Conservation (phyloP, 2,888 invertebrate species). For the Leptinotarsa peninsularis region DNA sequence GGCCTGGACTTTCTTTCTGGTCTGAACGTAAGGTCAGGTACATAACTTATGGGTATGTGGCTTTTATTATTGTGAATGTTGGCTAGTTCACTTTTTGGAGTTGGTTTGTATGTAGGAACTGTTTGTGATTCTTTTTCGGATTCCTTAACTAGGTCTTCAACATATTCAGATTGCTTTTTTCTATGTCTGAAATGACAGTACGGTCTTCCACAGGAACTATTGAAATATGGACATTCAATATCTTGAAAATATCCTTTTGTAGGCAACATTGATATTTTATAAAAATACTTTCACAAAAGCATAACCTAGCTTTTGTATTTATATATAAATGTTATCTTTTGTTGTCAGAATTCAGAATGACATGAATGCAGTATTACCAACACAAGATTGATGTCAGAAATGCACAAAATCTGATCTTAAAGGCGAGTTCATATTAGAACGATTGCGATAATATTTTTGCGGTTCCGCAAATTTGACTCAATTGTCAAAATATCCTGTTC, state of each 20-base stretch:
- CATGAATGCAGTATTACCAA: too few relatives aligned
- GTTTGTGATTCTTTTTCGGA: constrained; percentile 61
- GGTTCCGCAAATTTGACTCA: too few relatives aligned
- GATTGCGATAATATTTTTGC: too few relatives aligned
- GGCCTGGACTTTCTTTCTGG: constrained; percentile 63
- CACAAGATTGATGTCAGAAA: too few relatives aligned
- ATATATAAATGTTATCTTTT: background rate
- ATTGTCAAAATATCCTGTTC: too few relatives aligned
- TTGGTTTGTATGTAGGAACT: constrained; percentile 65
- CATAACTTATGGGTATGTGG: constrained; percentile 68
- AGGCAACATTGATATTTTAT: constrained; percentile 77
- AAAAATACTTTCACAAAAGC: constrained; percentile 2
- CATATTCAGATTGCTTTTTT: constrained; percentile 73
- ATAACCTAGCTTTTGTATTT: constrained; percentile 20
- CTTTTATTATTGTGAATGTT: constrained; percentile 60
- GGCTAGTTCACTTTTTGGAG: constrained; percentile 67
- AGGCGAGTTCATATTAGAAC: too few relatives aligned
- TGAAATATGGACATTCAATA: constrained; percentile 87
- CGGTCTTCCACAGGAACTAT: constrained; percentile 85
- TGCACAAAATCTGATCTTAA: too few relatives aligned
- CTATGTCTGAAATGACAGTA: constrained; percentile 94
- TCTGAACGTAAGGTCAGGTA: constrained; percentile 68
- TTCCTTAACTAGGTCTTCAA: constrained; percentile 64
- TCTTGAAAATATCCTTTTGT: constrained; percentile 90
- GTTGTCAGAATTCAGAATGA: too few relatives aligned